Percentiles rank a stretch among this genome's conserved stretches.
Evolutionary conservation across 2,113 vertebrate genomes (phyloP).

Genomic region (Salvelinus sp.): DNA sequence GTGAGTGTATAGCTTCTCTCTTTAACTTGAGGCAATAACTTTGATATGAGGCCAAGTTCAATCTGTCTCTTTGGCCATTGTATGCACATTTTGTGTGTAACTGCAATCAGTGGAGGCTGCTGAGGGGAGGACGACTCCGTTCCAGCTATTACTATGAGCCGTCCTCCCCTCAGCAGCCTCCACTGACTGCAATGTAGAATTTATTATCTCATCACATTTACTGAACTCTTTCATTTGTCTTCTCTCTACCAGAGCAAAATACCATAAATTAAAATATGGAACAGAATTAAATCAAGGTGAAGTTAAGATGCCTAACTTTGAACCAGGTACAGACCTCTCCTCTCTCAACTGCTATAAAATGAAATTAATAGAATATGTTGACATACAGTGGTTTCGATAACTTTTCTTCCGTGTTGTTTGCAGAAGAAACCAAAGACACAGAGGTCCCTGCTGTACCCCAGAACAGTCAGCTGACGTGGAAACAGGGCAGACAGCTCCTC

Average conservation of each 20-base stretch:
- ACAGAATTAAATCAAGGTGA: conserved; percentile 97
- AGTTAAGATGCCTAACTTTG: conserved; percentile 96
- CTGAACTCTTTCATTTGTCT: conserved; percentile 5
- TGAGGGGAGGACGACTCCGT: too few species aligned
- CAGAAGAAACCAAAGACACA: conserved; percentile 97
- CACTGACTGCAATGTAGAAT: neutral
- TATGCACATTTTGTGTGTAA: too few species aligned
- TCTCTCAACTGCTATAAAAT: neutral
- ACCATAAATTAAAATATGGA: conserved; percentile 99
- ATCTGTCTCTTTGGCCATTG: too few species aligned
- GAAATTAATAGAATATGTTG: neutral
- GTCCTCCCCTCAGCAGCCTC: too few species aligned
- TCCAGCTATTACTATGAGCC: too few species aligned
- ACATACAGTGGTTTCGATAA: neutral
- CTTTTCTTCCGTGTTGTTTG: conserved; percentile 24
- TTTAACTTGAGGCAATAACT: too few species aligned
- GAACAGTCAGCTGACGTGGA: conserved; percentile 98
- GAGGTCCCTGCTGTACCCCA: conserved; percentile 91
- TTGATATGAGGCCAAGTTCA: too few species aligned
- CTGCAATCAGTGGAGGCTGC: too few species aligned
- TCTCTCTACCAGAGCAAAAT: conserved; percentile 86
- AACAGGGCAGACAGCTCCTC: conserved; percentile 95
- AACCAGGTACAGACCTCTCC: conserved; percentile 80
- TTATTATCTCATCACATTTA: neutral
- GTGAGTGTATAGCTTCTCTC: conserved; percentile 66